These are phyloP conservation scores for Rhabdomys dilectus DNA, from an alignment of 2,113 vertebrate genomes.

Conservation along the genomic window DNA sequence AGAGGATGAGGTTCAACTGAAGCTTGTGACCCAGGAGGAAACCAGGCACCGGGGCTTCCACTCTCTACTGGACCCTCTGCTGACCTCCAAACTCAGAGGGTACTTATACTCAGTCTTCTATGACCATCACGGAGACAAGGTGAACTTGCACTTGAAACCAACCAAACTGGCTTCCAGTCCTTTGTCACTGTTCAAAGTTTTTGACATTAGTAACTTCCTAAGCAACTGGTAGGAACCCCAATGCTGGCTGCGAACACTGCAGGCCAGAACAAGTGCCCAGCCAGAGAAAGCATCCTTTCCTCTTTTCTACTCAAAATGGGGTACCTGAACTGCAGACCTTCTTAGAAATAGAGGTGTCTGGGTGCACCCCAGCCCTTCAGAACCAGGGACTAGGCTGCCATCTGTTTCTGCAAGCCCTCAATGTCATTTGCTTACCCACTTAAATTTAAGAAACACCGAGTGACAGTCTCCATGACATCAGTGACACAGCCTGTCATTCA, in stretches of 20 bases:
- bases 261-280: not conserved
- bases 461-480: fast-evolving
- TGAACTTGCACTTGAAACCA: not conserved
- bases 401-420: not conserved
- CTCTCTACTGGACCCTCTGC: not conserved
- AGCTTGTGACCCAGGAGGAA: not conserved
- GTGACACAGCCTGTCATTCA: not conserved
- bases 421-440: fast-evolving
- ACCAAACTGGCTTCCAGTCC: not conserved
- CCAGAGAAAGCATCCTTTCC: fast-evolving
- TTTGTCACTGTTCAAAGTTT: not conserved
- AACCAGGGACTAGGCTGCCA: not conserved
- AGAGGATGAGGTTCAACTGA: not conserved
- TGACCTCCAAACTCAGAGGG: not conserved
- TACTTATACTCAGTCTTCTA: not conserved
- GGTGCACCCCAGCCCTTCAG: not conserved
- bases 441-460: not conserved
- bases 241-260: fast-evolving
- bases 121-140: fast-evolving
- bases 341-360: not conserved
- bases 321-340: not conserved
- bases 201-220: not conserved
- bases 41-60: not conserved
- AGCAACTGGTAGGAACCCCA: fast-evolving
- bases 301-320: not conserved